Conservation (phyloP, 1,140 invertebrate genomes). For the Epicauta chinensis region DNA sequence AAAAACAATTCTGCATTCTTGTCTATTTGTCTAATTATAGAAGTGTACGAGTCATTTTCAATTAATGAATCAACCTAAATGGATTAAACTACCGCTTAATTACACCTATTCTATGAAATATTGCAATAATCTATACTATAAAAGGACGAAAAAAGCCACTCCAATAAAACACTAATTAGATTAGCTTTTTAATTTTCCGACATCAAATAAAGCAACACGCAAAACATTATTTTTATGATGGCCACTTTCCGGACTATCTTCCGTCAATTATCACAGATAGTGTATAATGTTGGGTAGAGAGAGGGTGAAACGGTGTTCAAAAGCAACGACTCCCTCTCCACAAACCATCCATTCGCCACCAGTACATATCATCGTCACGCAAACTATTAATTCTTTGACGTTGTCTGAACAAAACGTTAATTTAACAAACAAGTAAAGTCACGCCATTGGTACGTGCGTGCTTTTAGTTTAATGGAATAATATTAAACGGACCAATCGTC, state of each 20-base stretch:
- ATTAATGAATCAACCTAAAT: neutral
- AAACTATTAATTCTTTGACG: conserved; percentile 26
- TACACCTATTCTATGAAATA: conserved; percentile 23
- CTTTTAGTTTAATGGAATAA: conserved; percentile 32
- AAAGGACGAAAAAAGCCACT: conserved; percentile 26
- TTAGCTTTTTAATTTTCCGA: conserved; percentile 29
- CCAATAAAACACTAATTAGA: conserved; percentile 36
- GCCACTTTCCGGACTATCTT: too few relatives aligned
- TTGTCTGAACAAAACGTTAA: conserved; percentile 31
- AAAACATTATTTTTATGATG: conserved; percentile 23
- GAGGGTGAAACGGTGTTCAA: conserved; percentile 1
- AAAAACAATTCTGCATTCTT: too few relatives aligned
- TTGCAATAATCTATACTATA: conserved; percentile 25
- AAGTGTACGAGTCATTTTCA: too few relatives aligned
- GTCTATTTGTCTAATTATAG: too few relatives aligned
- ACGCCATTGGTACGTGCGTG: conserved; percentile 22
- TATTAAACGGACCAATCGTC: conserved; percentile 29
- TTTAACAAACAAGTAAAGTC: conserved; percentile 21
- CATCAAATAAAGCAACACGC: conserved; percentile 4
- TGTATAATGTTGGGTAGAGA: conserved; percentile 8
- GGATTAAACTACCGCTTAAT: conserved; percentile 26
- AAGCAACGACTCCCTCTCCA: too few relatives aligned
- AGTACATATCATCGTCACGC: conserved; percentile 12
- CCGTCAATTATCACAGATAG: conserved; percentile 17
- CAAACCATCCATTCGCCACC: neutral